Conservation (phyloP, 2,113 vertebrate genomes). For the Hypomesus transpacificus region DNA sequence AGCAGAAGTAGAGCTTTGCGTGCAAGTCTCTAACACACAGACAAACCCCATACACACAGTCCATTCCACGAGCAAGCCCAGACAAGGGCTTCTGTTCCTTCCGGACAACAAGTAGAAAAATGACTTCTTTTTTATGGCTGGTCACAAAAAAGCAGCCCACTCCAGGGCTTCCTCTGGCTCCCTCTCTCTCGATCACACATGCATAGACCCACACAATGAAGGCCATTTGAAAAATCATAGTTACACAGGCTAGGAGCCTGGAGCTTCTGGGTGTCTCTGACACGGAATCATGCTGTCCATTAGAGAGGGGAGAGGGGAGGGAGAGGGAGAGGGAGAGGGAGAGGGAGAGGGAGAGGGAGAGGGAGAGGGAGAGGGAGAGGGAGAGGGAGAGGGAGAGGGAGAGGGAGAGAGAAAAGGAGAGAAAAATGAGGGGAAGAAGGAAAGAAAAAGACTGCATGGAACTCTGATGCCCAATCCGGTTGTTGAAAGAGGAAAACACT, state of each 20-base stretch:
- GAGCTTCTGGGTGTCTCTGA: slow-evolving; percentile 42
- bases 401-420: neutral
- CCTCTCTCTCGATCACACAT: slow-evolving; percentile 17
- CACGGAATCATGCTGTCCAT: slow-evolving; percentile 51
- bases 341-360: neutral
- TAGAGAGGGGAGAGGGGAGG: slow-evolving; percentile 10
- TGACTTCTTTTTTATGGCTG: slow-evolving; percentile 21
- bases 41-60: slow-evolving; percentile 9
- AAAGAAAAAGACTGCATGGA: neutral
- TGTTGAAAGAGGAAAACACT: too few relatives aligned
- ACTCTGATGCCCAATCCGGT: too few relatives aligned
- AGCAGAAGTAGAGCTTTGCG: neutral
- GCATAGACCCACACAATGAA: slow-evolving; percentile 48
- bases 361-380: neutral
- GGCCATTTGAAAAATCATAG: slow-evolving; percentile 55
- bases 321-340: slow-evolving; percentile 1
- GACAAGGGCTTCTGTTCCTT: slow-evolving; percentile 20
- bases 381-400: neutral
- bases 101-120: slow-evolving; percentile 16
- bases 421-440: neutral
- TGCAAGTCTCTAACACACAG: neutral
- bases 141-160: slow-evolving; percentile 16
- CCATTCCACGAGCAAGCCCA: slow-evolving; percentile 4
- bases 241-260: slow-evolving; percentile 51
- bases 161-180: neutral